Percentiles rank a stretch among this genome's conserved stretches.
Evolutionary conservation across 1,140 invertebrate genomes (phyloP).

Genomic region (Galleria mellonella): DNA sequence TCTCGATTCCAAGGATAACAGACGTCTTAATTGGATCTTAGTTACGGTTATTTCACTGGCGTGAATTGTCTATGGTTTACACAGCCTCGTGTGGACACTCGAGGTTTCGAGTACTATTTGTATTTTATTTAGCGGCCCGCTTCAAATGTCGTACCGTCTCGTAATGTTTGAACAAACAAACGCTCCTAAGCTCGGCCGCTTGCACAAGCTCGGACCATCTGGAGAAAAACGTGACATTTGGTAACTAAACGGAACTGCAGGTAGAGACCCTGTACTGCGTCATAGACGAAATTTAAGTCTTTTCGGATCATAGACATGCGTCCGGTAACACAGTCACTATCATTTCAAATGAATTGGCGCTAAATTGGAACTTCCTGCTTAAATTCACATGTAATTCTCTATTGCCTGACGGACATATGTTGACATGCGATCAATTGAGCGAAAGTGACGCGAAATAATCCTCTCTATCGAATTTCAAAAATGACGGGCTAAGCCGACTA

Average conservation of each 20-base stretch:
- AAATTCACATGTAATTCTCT: slow-evolving; percentile 56
- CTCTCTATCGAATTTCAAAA: slow-evolving; percentile 51
- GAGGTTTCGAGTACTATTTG: slow-evolving; percentile 61
- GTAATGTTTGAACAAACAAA: slow-evolving; percentile 68
- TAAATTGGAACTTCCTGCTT: slow-evolving; percentile 71
- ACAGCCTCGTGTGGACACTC: slow-evolving; percentile 46
- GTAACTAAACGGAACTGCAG: slow-evolving; percentile 35
- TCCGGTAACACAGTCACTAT: slow-evolving; percentile 43
- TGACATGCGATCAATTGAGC: slow-evolving; percentile 65
- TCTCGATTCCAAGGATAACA: slow-evolving; percentile 58
- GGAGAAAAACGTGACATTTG: slow-evolving; percentile 60
- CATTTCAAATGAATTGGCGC: slow-evolving; percentile 66
- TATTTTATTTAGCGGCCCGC: slow-evolving; percentile 67
- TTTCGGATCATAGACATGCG: slow-evolving; percentile 42
- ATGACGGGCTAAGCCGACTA: slow-evolving; percentile 45
- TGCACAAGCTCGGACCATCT: slow-evolving; percentile 67
- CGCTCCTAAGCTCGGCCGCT: slow-evolving; percentile 41
- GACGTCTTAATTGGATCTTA: slow-evolving; percentile 61
- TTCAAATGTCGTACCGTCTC: slow-evolving; percentile 69
- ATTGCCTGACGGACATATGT: slow-evolving; percentile 45
- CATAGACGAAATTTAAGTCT: slow-evolving; percentile 49
- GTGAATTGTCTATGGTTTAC: slow-evolving; percentile 50
- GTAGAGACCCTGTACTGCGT: slow-evolving; percentile 27
- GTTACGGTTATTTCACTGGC: slow-evolving; percentile 44
- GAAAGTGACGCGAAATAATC: slow-evolving; percentile 58